Conservation (phyloP, 2,888 invertebrate species). For the Apodemia mormo region DNA sequence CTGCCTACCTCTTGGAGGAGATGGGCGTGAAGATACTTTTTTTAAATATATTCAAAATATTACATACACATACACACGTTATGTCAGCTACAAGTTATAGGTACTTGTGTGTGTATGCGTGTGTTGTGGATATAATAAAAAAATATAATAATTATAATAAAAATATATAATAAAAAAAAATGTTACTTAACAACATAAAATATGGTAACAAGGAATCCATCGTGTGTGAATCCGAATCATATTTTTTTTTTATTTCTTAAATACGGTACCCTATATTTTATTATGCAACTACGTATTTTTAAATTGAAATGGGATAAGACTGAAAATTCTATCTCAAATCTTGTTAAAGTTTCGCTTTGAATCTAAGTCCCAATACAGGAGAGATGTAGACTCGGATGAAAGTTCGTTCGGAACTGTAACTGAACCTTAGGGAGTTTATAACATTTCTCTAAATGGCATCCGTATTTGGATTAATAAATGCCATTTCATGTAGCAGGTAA, state of each 20-base stretch:
- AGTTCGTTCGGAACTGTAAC: background rate
- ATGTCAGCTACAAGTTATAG: no score
- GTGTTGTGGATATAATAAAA: no score
- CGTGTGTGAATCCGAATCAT: background rate
- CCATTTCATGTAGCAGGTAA: background rate
- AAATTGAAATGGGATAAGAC: background rate
- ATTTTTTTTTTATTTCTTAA: background rate
- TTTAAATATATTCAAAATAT: no score
- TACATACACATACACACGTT: no score
- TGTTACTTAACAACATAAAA: no score
- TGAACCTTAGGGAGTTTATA: background rate
- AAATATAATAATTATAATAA: no score
- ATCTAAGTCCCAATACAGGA: background rate
- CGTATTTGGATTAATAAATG: background rate
- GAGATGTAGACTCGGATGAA: background rate
- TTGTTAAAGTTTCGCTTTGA: background rate
- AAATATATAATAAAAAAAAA: no score
- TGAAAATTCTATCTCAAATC: conserved; percentile 4
- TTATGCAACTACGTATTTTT: background rate
- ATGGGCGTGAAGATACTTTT: no score
- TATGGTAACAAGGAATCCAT: no score
- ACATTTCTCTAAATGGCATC: background rate
- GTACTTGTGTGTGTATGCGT: no score
- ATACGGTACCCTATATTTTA: background rate
- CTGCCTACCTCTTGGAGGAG: no score